Evolutionary conservation across 2,113 vertebrate species (phyloP).

Genomic region (Ictidomys tridecemlineatus): DNA sequence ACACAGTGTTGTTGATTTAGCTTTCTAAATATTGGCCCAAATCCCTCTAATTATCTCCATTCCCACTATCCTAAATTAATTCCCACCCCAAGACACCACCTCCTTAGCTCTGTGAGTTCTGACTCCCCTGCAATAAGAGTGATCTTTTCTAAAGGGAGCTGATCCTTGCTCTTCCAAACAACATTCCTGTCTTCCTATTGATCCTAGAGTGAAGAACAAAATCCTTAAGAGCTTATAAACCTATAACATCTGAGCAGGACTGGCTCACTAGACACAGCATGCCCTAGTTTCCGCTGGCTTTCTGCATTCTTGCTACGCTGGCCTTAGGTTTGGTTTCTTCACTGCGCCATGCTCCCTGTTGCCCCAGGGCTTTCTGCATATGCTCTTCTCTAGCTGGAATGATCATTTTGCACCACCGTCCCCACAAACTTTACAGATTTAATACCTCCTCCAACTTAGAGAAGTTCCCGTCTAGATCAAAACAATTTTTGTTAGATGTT

Average conservation of each 20-base stretch:
- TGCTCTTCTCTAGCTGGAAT: neutral
- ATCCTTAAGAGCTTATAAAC: neutral
- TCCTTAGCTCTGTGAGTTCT: neutral
- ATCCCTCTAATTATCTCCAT: neutral
- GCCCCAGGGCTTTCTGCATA: neutral
- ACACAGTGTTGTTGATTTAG: neutral
- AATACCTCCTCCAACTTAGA: neutral
- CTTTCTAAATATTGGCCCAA: constrained; percentile 17
- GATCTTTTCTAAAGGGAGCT: neutral
- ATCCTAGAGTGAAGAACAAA: neutral
- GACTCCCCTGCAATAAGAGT: neutral
- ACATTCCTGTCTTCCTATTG: neutral
- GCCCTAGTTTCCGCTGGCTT: neutral
- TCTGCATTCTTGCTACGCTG: neutral
- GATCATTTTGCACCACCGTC: neutral
- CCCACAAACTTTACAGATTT: neutral
- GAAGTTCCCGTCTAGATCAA: neutral
- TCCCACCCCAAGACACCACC: neutral
- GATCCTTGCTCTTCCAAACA: neutral
- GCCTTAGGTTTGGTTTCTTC: neutral
- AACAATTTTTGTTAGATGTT: neutral
- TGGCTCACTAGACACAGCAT: neutral
- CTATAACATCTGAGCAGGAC: neutral
- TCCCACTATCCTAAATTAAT: neutral
- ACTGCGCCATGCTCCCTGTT: neutral